phyloP scores from a whole-genome alignment of 2,797 vertebrate species.

The Syngnathus acus region DNA sequence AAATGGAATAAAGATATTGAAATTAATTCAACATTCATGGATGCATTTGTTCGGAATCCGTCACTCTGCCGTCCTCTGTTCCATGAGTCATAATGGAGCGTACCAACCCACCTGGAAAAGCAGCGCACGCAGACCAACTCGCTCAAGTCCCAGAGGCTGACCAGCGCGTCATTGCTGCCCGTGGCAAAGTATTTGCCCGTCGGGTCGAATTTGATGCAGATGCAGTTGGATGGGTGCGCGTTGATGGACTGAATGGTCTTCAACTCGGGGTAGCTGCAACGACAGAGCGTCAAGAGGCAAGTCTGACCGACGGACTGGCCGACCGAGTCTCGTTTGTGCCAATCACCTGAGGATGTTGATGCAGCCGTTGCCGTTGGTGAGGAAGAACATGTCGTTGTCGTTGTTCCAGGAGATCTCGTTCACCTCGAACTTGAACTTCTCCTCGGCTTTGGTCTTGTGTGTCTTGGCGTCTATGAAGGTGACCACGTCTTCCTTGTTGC shows the following conservation, averaged over 20 bases:
- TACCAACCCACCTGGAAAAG: slow-evolving; percentile 78
- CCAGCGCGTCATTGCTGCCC: slow-evolving; percentile 90
- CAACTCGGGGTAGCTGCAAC: slow-evolving; percentile 86
- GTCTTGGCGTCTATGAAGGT: slow-evolving; percentile 97
- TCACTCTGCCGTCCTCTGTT: no score
- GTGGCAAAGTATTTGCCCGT: slow-evolving; percentile 96
- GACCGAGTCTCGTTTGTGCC: no score
- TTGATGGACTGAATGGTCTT: slow-evolving; percentile 98
- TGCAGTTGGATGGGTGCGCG: slow-evolving; percentile 97
- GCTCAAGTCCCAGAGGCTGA: slow-evolving; percentile 94
- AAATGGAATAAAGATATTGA: no score
- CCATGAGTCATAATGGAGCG: no score
- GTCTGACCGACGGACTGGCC: no score
- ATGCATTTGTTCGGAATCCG: no score
- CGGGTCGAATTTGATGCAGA: slow-evolving; percentile 98
- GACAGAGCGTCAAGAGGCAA: neutral
- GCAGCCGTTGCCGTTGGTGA: slow-evolving; percentile 96
- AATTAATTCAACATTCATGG: no score
- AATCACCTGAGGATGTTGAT: slow-evolving; percentile 92
- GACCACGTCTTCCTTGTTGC: slow-evolving; percentile 96
- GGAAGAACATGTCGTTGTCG: slow-evolving; percentile 97
- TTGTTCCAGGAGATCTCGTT: slow-evolving; percentile 99
- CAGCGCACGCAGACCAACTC: slow-evolving; percentile 95
- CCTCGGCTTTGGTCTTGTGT: slow-evolving; percentile 86
- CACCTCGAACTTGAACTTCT: slow-evolving; percentile 98